Evolutionary conservation across 2,113 vertebrate genomes (phyloP).

Genomic region (Leiothrix lutea): DNA sequence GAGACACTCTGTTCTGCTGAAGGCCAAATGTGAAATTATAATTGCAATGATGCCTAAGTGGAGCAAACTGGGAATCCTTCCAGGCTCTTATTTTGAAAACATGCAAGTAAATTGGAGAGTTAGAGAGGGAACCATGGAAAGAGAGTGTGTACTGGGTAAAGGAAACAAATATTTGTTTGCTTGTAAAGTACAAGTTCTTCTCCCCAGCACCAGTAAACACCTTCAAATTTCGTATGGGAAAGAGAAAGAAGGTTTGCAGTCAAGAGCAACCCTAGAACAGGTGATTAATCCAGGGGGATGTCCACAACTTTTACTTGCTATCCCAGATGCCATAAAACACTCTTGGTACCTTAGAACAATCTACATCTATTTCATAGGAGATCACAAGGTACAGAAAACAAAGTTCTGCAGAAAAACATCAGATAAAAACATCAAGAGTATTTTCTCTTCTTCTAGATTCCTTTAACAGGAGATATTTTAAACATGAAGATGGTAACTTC

Average conservation of each 20-base stretch:
- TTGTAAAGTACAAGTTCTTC: neutral
- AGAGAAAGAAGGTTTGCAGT: neutral
- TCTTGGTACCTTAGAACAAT: neutral
- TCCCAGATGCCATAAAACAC: neutral
- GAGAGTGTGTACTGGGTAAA: rapidly evolving
- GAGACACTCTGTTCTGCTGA: neutral
- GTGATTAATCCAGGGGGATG: neutral
- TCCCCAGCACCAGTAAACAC: neutral
- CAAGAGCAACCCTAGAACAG: neutral
- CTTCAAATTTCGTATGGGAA: neutral
- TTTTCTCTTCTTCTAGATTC: neutral
- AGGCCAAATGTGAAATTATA: conserved; percentile 32
- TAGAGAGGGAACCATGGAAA: neutral
- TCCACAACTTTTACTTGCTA: neutral
- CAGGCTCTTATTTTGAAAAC: conserved; percentile 19
- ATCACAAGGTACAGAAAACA: neutral
- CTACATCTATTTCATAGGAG: neutral
- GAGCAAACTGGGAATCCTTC: neutral
- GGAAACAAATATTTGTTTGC: neutral
- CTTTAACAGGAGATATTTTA: neutral
- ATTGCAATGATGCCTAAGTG: neutral
- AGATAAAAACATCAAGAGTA: neutral
- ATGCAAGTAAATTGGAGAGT: neutral
- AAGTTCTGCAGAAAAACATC: neutral
- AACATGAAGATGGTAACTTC: neutral